Conservation (phyloP, 2,113 vertebrate genomes). For the Turnix velox region DNA sequence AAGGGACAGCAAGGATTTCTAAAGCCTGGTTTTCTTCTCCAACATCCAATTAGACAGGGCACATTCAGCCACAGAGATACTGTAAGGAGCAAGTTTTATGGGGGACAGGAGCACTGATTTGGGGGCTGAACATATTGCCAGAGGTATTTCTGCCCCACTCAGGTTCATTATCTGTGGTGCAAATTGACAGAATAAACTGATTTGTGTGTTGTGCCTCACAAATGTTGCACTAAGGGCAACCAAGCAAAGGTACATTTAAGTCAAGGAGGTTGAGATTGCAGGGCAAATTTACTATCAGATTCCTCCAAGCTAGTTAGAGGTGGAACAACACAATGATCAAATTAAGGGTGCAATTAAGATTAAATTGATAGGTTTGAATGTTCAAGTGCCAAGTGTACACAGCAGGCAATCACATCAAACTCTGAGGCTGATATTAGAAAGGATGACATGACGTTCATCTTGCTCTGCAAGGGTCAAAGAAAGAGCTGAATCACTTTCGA, state of each 20-base stretch:
- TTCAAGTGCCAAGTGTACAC: slow-evolving; percentile 10
- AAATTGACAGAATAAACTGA: not conserved
- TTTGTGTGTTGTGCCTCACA: not conserved
- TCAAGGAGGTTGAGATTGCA: not conserved
- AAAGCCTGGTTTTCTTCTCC: not conserved
- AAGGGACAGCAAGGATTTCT: not conserved
- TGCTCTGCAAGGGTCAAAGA: not conserved
- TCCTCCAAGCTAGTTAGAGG: slow-evolving; percentile 20
- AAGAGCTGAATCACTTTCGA: not conserved
- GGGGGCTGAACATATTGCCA: not conserved
- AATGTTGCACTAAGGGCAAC: not conserved
- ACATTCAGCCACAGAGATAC: not conserved
- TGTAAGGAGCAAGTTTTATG: not conserved
- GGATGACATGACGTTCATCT: slow-evolving; percentile 14
- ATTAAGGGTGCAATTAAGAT: slow-evolving; percentile 52
- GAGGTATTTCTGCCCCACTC: not conserved
- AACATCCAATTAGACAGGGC: too few relatives aligned
- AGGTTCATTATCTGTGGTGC: not conserved
- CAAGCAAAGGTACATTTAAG: not conserved
- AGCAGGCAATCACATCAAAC: slow-evolving; percentile 22
- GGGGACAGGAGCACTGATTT: not conserved
- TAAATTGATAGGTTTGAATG: slow-evolving; percentile 39
- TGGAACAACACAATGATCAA: slow-evolving; percentile 24
- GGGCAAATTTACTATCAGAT: slow-evolving; percentile 7
- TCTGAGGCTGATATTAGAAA: slow-evolving; percentile 14